phyloP scores from a whole-genome alignment of 2,888 invertebrate genomes.

The Rapana venosa region DNA sequence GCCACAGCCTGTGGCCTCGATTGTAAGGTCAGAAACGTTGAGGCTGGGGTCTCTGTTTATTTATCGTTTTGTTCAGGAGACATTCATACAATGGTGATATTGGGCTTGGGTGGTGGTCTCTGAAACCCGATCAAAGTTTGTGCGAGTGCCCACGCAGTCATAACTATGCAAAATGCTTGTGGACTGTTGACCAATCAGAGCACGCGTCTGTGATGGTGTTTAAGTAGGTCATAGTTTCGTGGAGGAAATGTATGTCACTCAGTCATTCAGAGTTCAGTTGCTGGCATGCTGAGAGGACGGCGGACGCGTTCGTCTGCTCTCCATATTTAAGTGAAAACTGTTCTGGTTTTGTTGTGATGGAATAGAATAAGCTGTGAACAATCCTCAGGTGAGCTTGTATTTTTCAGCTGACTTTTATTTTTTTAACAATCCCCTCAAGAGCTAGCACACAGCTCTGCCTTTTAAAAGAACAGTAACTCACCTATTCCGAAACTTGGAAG shows the following conservation, averaged over 20 bases:
- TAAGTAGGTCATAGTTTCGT: slow-evolving; percentile 57
- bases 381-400: neutral
- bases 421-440: too few relatives aligned
- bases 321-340: neutral
- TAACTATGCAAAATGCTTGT: slow-evolving; percentile 20
- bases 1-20: slow-evolving; percentile 40
- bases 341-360: neutral
- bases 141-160: slow-evolving; percentile 14
- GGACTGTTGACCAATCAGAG: slow-evolving; percentile 51
- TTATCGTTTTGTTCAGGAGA: neutral
- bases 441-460: too few relatives aligned
- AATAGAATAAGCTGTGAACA: neutral
- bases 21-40: slow-evolving; percentile 39
- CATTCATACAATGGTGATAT: neutral
- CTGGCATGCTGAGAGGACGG: slow-evolving; percentile 47
- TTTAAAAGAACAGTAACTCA: slow-evolving; percentile 21
- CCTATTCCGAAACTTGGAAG: neutral
- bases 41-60: slow-evolving; percentile 10
- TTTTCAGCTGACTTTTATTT: neutral
- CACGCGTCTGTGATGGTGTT: slow-evolving; percentile 40
- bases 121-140: neutral
- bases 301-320: slow-evolving; percentile 10
- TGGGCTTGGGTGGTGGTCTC: neutral
- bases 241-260: slow-evolving; percentile 67
- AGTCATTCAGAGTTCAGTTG: slow-evolving; percentile 64